These are phyloP conservation scores for Chaetodon auriga DNA, from an alignment of 2,113 vertebrate species.

Conservation along the genomic window DNA sequence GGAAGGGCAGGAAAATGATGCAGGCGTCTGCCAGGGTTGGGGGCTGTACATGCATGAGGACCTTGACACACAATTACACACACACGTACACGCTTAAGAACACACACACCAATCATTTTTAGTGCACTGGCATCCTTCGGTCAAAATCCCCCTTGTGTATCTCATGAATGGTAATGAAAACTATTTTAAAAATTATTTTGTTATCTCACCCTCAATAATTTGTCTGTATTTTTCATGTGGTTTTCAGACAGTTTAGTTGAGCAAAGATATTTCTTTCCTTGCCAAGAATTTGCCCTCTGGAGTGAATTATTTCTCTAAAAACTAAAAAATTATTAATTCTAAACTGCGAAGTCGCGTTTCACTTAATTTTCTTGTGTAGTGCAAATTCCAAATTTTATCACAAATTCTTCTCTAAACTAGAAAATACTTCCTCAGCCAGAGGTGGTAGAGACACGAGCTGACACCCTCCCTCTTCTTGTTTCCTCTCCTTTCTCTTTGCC, in stretches of 20 bases:
- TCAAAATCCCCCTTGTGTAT: constrained; percentile 37
- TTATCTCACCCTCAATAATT: constrained; percentile 40
- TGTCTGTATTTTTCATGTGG: constrained; percentile 15
- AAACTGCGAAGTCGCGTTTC: background rate
- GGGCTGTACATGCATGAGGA: constrained; percentile 58
- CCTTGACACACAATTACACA: constrained; percentile 79
- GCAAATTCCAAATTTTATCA: constrained; percentile 24
- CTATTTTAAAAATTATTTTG: constrained; percentile 34
- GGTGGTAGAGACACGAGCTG: constrained; percentile 29
- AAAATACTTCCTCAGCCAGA: constrained; percentile 31
- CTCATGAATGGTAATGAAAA: constrained; percentile 67
- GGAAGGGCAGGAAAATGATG: constrained; percentile 78
- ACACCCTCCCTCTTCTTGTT: constrained; percentile 27
- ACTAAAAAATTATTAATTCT: background rate
- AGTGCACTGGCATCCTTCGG: constrained; percentile 51
- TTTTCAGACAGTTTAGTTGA: constrained; percentile 21
- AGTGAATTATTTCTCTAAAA: constrained; percentile 22
- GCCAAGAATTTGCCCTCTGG: constrained; percentile 31
- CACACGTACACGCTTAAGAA: constrained; percentile 49
- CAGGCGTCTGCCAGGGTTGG: constrained; percentile 58
- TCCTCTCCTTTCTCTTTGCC: constrained; percentile 24
- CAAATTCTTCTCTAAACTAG: constrained; percentile 36
- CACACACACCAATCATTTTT: constrained; percentile 65
- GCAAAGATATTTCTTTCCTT: constrained; percentile 9
- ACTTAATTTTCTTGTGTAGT: constrained; percentile 34